A percentile compares a stretch with the other conserved stretches of the same genome.
Conservation (phyloP, 2,797 vertebrate genomes). For the Hipposideros larvatus region DNA sequence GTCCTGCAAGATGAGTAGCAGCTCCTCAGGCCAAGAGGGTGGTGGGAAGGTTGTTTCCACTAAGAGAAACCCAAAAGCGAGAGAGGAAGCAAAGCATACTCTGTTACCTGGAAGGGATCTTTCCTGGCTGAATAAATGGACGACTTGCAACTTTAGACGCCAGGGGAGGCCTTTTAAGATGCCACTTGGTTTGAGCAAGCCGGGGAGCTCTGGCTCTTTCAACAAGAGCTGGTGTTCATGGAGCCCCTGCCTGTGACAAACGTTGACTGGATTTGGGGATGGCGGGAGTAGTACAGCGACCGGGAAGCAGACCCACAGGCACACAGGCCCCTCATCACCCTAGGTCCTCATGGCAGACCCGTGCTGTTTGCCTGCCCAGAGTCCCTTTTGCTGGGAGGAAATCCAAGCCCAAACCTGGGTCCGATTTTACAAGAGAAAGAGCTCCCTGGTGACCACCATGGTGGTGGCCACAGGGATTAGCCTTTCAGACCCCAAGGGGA, state of each 20-base stretch:
- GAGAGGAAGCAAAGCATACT: neutral
- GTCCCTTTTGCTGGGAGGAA: neutral
- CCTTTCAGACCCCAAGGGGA: too few relatives aligned
- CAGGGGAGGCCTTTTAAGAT: neutral
- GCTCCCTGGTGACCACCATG: too few relatives aligned
- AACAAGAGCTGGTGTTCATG: rapidly evolving
- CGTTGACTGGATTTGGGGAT: neutral
- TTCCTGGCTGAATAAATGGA: neutral
- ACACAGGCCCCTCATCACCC: neutral
- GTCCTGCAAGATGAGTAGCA: neutral
- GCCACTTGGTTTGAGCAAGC: too few relatives aligned
- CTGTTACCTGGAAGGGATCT: neutral
- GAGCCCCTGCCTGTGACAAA: neutral
- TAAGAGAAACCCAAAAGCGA: neutral
- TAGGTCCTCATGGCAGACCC: rapidly evolving
- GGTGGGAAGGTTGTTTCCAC: neutral
- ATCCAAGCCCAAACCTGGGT: too few relatives aligned
- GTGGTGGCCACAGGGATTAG: too few relatives aligned
- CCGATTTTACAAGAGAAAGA: too few relatives aligned
- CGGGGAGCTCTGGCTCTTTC: neutral
- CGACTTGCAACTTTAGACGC: rapidly evolving
- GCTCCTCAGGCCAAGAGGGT: neutral
- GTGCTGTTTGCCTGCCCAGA: rapidly evolving
- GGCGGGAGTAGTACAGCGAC: neutral
- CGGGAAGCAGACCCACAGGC: too few relatives aligned